These are phyloP conservation scores for Chionodraco myersi DNA, from an alignment of 2,113 vertebrate genomes.

Conservation along the genomic window DNA sequence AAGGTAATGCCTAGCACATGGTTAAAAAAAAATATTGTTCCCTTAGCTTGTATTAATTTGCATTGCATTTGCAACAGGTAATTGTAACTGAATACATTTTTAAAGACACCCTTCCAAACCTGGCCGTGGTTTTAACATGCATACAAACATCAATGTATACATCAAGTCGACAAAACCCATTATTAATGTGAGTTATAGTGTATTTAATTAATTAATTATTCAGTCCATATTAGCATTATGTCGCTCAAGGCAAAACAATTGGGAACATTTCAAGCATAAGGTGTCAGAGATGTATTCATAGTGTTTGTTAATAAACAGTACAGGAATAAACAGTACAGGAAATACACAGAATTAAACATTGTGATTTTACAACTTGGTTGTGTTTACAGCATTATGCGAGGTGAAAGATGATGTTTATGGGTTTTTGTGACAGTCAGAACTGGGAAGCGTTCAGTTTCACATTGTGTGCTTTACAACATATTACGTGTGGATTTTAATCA, in stretches of 20 bases:
- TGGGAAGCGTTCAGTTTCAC: background rate
- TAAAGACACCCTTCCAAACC: no score
- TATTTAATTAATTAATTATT: conserved; percentile 56
- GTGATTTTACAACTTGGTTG: background rate
- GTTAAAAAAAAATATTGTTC: no score
- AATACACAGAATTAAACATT: conserved; percentile 17
- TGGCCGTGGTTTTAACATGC: conserved; percentile 14
- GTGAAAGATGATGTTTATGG: background rate
- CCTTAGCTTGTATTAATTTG: no score
- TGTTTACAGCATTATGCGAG: background rate
- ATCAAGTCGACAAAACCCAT: conserved; percentile 1
- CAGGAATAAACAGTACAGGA: background rate
- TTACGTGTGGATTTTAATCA: conserved; percentile 45
- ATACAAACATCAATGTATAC: conserved; percentile 36
- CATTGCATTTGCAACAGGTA: no score
- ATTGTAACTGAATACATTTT: no score
- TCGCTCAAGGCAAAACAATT: conserved; percentile 35
- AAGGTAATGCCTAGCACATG: no score
- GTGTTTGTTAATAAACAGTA: background rate
- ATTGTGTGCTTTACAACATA: conserved; percentile 11
- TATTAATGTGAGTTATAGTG: conserved; percentile 27
- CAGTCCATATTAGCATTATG: conserved; percentile 39
- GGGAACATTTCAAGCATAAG: conserved; percentile 12
- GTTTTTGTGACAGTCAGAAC: background rate
- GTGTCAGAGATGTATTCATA: background rate